Evolutionary conservation across 2,888 invertebrate genomes (phyloP), one percentile per base, ranked within the genome.

Genomic region (Scaptomyza flava): DNA sequence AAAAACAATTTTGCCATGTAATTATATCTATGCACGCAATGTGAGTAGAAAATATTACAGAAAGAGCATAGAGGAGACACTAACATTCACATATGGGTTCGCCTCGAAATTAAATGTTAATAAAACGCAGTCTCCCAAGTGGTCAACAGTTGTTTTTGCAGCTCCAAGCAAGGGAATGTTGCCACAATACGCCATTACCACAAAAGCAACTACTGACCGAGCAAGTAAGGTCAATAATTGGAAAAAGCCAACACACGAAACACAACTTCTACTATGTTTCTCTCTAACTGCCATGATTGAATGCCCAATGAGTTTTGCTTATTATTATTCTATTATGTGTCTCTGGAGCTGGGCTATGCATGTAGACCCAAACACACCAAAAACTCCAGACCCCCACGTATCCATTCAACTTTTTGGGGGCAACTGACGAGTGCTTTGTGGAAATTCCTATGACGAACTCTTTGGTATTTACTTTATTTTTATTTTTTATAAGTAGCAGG

Each of bases 11-110:
- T 88, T 80, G 83, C 68, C 66, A 71, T 79, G 66, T 89, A 90
- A 90, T 90, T 90, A 88, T 73, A 72, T 68, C 61, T 53, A 58
- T 65, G 81, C 89, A 89, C 90, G 89, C 90, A 88, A 89, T 64
- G 54, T 57, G 50, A 9, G n/a, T 20, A 6, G 33, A 4, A 38
- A 45, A 6, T 30, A 8, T 14, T 20, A 2, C 27, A n/a, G 7
- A 6, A 5, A 50, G 38, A 2, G 51, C 27, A 7, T 17, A 8
- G 27, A 27, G 27, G 27, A 27, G 27, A 27, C 27, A 27, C 3
- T 27, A 27, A 6, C 27, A 27, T 6, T 27, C 5, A 27, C 27
- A 27, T 27, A 27, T 27, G 9, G n/a, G 36, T 23, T 65, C 72
- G 72, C 64, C 6, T 73, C 83, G 61, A 57, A 79, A 83, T 82